A percentile compares a stretch with the other conserved stretches of the same genome.
phyloP scores from a whole-genome alignment of 2,113 vertebrate genomes.

The Pleuronectes platessa region DNA sequence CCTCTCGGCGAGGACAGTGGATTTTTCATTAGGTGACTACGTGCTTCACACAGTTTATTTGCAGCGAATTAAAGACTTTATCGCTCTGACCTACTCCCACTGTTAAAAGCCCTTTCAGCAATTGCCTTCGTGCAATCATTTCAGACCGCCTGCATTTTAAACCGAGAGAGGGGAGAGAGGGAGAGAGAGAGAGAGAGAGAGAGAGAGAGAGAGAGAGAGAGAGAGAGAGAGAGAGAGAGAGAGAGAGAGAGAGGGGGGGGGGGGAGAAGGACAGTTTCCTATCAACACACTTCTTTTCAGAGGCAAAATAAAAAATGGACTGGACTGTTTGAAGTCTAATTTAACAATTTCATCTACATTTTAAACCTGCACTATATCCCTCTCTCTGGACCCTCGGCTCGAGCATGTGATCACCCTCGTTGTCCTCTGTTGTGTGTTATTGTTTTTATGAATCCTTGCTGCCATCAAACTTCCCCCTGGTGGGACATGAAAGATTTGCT shows the following conservation, averaged over 20 bases:
- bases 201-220: too few relatives aligned
- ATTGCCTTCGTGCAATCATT: conserved; percentile 17
- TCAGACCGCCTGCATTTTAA: conserved; percentile 14
- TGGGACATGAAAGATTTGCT: conserved; percentile 54
- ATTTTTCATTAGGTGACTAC: conserved; percentile 14
- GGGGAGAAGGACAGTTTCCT: neutral
- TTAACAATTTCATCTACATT: neutral
- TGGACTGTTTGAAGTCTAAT: neutral
- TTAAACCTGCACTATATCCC: neutral
- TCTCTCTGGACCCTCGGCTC: conserved; percentile 11
- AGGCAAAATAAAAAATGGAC: conserved; percentile 2
- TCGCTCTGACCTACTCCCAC: neutral
- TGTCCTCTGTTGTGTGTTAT: conserved; percentile 36
- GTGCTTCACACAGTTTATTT: conserved; percentile 17
- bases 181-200: neutral
- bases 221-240: too few relatives aligned
- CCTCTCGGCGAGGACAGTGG: neutral
- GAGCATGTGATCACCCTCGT: neutral
- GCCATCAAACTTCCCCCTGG: conserved; percentile 37
- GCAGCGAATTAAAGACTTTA: conserved; percentile 2
- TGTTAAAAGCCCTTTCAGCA: conserved; percentile 13
- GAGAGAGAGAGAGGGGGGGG: too few relatives aligned
- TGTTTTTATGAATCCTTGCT: conserved; percentile 36
- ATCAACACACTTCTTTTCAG: neutral
- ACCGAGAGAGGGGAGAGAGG: neutral